Percentiles rank a stretch among this genome's conserved stretches.
Conservation (phyloP, 2,113 vertebrate genomes). For the Chionomys nivalis region DNA sequence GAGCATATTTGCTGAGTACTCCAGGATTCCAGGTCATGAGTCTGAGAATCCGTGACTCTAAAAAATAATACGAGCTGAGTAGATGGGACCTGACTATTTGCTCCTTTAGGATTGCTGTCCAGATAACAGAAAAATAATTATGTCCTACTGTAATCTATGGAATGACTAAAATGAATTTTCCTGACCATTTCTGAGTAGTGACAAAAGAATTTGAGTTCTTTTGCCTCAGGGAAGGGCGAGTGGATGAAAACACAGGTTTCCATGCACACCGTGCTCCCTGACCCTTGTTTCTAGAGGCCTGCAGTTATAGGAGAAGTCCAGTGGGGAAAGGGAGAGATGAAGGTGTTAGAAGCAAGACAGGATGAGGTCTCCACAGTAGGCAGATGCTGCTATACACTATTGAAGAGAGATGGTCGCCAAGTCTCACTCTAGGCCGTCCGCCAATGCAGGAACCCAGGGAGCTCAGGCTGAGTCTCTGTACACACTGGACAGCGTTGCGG, state of each 20-base stretch:
- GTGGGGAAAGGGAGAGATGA: neutral
- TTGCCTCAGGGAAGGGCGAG: neutral
- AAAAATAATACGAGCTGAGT: neutral
- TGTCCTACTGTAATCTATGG: neutral
- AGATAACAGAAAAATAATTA: neutral
- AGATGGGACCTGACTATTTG: neutral
- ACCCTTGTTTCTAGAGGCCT: neutral
- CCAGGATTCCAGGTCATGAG: neutral
- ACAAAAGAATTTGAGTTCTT: neutral
- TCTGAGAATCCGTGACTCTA: neutral
- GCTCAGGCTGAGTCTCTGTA: too few relatives aligned
- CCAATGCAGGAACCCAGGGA: neutral
- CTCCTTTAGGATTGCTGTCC: neutral
- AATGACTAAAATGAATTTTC: slow-evolving; percentile 12
- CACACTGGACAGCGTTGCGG: neutral
- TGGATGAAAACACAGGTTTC: neutral
- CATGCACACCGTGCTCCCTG: neutral
- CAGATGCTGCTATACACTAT: neutral
- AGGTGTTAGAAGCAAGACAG: neutral
- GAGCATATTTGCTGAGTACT: neutral
- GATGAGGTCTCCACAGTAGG: neutral
- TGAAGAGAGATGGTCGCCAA: neutral
- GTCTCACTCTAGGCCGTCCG: neutral
- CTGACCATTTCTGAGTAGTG: neutral
- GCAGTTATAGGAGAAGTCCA: neutral